Conservation (phyloP, 2,888 invertebrate species). For the Cerastis rubricosa region DNA sequence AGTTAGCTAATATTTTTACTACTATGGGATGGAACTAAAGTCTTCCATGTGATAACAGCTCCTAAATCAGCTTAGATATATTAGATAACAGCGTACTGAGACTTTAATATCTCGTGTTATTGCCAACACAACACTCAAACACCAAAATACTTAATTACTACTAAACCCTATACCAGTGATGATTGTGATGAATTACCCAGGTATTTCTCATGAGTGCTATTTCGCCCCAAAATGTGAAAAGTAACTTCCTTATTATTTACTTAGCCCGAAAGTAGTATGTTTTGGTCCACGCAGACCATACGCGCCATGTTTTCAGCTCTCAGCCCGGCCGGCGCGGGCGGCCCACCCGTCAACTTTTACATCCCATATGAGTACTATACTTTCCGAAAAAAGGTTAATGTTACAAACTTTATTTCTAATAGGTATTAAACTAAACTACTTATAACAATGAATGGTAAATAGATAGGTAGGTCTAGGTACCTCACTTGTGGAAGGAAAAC, state of each 20-base stretch:
- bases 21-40: not conserved
- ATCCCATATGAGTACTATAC: not conserved
- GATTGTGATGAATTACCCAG: not conserved
- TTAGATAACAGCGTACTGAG: not conserved
- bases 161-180: not conserved
- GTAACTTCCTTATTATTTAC: not conserved
- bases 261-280: not conserved
- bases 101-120: slow-evolving; percentile 15
- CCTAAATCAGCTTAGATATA: not conserved
- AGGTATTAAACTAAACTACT: not conserved
- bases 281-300: not conserved
- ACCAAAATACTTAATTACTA: slow-evolving; percentile 2
- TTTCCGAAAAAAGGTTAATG: not conserved
- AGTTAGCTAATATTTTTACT: not conserved
- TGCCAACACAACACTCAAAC: slow-evolving; percentile 14
- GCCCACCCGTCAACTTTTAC: not conserved
- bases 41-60: not conserved
- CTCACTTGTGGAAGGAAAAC: slow-evolving; percentile 28
- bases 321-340: too few relatives aligned
- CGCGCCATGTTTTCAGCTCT: not conserved
- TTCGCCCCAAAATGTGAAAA: not conserved
- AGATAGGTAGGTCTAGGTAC: not conserved
- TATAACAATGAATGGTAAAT: slow-evolving; percentile 1
- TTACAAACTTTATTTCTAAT: not conserved
- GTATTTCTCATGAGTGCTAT: slow-evolving; percentile 11